Conservation (phyloP, 35 echinoderm and acorn worm genomes). For the Patiria miniata region DNA sequence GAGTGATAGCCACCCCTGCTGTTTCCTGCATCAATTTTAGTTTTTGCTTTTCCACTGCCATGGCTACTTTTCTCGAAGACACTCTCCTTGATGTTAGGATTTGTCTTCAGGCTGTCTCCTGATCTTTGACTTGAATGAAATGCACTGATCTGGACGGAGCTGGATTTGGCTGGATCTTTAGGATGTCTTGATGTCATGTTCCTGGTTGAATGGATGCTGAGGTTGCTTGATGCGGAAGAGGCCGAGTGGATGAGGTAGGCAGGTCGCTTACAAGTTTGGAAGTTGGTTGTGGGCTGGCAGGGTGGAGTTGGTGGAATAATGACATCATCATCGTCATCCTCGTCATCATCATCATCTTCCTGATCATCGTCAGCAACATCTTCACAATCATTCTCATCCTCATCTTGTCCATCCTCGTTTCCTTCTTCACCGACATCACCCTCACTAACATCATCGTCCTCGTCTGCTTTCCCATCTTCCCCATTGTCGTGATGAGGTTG, state of each 20-base stretch:
- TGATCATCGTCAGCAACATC: no score
- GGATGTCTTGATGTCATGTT: not conserved
- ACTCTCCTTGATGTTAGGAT: no score
- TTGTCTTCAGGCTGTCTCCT: no score
- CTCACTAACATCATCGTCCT: not conserved
- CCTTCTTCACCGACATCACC: not conserved
- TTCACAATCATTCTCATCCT: not conserved
- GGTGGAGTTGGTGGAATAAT: slow-evolving; percentile 67
- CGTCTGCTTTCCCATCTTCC: not conserved
- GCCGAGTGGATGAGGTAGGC: not conserved
- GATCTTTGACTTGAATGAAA: no score
- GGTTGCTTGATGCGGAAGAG: not conserved
- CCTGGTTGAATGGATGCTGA: slow-evolving; percentile 11
- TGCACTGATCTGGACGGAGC: not conserved
- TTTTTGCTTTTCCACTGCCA: no score
- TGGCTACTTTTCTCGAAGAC: no score
- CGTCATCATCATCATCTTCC: slow-evolving; percentile 1
- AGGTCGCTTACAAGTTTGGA: not conserved
- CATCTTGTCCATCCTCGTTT: not conserved
- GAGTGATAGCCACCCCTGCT: not conserved
- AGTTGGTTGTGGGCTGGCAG: not conserved
- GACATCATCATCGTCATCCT: slow-evolving; percentile 36
- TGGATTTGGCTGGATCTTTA: not conserved
- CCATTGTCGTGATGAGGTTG: not conserved
- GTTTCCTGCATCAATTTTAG: not conserved